Percentiles rank a stretch among this genome's conserved stretches.
These are phyloP conservation scores for Siniperca obscura DNA, from an alignment of 2,797 vertebrate species.

Conservation along the genomic window DNA sequence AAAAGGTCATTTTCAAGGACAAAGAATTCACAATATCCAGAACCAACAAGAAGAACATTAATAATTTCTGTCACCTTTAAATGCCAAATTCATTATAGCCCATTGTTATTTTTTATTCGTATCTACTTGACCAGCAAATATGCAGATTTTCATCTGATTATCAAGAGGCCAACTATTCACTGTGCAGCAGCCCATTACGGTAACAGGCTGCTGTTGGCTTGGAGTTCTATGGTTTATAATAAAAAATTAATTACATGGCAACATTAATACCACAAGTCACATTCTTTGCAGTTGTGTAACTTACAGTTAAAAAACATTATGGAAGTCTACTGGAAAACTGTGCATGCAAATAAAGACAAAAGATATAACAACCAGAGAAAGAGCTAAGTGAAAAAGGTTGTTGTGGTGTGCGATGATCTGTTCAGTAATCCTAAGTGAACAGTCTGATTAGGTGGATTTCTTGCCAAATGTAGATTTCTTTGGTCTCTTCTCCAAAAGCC, in stretches of 20 bases:
- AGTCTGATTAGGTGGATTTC: slow-evolving; percentile 45
- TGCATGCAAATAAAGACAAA: slow-evolving; percentile 11
- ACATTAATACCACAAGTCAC: neutral
- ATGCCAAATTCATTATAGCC: slow-evolving; percentile 49
- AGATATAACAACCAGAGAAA: slow-evolving; percentile 3
- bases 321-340: neutral
- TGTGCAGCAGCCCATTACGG: slow-evolving; percentile 17
- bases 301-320: neutral
- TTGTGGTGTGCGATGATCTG: slow-evolving; percentile 31
- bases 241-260: neutral
- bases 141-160: slow-evolving; percentile 18
- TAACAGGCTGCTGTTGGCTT: neutral
- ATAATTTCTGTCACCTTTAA: slow-evolving; percentile 27
- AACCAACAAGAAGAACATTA: slow-evolving; percentile 18
- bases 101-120: slow-evolving; percentile 23
- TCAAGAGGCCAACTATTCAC: slow-evolving; percentile 10
- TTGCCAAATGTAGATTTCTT: slow-evolving; percentile 61
- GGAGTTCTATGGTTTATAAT: neutral
- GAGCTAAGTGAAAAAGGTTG: slow-evolving; percentile 25
- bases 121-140: slow-evolving; percentile 10
- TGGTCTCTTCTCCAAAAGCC: slow-evolving; percentile 59
- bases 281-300: neutral
- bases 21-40: slow-evolving; percentile 22
- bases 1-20: slow-evolving; percentile 28
- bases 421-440: slow-evolving; percentile 35